These are phyloP conservation scores for Gymnosoma rotundatum DNA, from an alignment of 2,888 invertebrate species.

Conservation along the genomic window DNA sequence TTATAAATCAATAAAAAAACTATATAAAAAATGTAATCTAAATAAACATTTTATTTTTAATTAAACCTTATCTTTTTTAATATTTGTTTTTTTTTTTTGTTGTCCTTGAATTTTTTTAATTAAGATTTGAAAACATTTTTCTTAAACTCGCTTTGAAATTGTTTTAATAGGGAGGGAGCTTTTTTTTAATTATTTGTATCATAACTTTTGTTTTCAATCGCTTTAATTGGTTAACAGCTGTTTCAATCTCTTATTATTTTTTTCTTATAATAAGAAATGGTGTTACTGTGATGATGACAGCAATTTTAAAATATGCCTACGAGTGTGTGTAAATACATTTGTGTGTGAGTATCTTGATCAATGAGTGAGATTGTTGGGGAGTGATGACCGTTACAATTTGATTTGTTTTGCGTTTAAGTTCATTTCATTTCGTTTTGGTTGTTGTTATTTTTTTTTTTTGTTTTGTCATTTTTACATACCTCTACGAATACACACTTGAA, in stretches of 20 bases:
- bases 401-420: conserved; percentile 38
- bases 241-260: neutral
- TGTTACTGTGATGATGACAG: conserved; percentile 35
- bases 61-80: too few relatives aligned
- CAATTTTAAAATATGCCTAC: neutral
- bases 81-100: too few relatives aligned
- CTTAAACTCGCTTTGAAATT: too few relatives aligned
- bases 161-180: neutral
- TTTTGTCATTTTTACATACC: conserved; percentile 39
- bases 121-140: too few relatives aligned
- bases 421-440: conserved; percentile 18
- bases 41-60: too few relatives aligned
- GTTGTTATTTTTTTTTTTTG: neutral
- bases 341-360: too few relatives aligned
- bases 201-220: neutral
- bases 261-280: neutral
- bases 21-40: too few relatives aligned
- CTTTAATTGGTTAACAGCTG: neutral
- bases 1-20: too few relatives aligned
- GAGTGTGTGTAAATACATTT: neutral
- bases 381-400: conserved; percentile 45
- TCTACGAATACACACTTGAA: conserved; percentile 26
- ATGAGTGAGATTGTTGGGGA: neutral
- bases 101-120: too few relatives aligned
- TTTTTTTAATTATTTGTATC: neutral